Conservation (phyloP, 2,888 invertebrate species). For the Norana najaformis region DNA sequence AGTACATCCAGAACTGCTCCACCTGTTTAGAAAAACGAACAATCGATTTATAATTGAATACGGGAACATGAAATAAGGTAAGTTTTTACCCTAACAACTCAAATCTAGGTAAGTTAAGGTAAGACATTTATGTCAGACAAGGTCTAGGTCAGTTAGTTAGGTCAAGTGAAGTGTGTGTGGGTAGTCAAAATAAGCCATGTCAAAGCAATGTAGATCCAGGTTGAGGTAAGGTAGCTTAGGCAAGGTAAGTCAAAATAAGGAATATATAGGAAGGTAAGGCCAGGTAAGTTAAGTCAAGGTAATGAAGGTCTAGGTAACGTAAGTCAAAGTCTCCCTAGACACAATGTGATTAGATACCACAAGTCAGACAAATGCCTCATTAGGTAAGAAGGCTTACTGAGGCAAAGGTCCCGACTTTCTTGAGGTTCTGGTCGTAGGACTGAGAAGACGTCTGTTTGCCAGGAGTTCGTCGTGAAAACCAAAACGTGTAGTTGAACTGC, state of each 20-base stretch:
- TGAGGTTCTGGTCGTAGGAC: slow-evolving; percentile 78
- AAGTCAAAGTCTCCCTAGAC: too few relatives aligned
- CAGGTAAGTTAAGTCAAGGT: neutral
- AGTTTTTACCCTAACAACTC: too few relatives aligned
- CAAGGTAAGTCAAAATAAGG: neutral
- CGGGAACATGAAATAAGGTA: too few relatives aligned
- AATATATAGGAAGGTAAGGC: neutral
- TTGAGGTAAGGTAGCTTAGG: too few relatives aligned
- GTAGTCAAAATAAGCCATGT: too few relatives aligned
- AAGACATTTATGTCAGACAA: too few relatives aligned
- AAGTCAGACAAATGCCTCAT: too few relatives aligned
- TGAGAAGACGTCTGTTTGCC: slow-evolving; percentile 69
- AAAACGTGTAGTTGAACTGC: slow-evolving; percentile 90
- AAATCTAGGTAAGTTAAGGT: too few relatives aligned
- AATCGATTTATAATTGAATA: neutral
- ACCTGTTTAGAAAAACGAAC: slow-evolving; percentile 66
- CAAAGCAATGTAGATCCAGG: too few relatives aligned
- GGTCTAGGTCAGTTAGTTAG: too few relatives aligned
- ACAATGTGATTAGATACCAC: too few relatives aligned
- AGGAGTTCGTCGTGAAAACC: slow-evolving; percentile 75
- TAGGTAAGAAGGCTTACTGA: slow-evolving; percentile 55
- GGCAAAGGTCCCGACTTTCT: slow-evolving; percentile 70
- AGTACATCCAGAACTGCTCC: slow-evolving; percentile 96
- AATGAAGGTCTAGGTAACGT: neutral
- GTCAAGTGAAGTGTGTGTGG: too few relatives aligned